Conservation (phyloP, 2,113 vertebrate species). For the Nipponia nippon region DNA sequence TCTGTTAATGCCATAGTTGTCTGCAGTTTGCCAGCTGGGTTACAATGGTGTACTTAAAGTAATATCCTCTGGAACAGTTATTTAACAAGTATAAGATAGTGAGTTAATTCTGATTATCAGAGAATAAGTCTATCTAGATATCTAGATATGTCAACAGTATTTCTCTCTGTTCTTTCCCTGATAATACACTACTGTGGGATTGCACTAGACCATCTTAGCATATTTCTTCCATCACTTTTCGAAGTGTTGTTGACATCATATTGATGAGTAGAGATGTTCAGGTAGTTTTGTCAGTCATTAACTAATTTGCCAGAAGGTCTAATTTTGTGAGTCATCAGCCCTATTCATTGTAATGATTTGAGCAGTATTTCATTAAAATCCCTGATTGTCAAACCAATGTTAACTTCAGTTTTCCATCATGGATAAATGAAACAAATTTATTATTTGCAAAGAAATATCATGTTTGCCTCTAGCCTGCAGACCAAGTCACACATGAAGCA, state of each 20-base stretch:
- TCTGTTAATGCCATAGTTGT: background rate
- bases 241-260: background rate
- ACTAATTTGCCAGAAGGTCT: background rate
- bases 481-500: background rate
- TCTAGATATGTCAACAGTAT: background rate
- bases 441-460: background rate
- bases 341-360: background rate
- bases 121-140: background rate
- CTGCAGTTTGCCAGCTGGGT: background rate
- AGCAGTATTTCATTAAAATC: background rate
- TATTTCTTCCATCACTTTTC: background rate
- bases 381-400: background rate
- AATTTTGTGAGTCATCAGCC: background rate
- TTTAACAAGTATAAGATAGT: background rate
- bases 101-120: background rate
- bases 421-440: background rate
- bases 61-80: background rate
- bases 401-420: background rate
- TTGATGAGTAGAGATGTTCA: background rate
- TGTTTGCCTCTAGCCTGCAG: background rate
- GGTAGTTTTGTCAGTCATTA: background rate
- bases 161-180: background rate
- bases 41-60: background rate
- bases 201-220: background rate
- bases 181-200: background rate